phyloP scores from a whole-genome alignment of 2,113 vertebrate genomes.

The Tricholaema leucomelas region DNA sequence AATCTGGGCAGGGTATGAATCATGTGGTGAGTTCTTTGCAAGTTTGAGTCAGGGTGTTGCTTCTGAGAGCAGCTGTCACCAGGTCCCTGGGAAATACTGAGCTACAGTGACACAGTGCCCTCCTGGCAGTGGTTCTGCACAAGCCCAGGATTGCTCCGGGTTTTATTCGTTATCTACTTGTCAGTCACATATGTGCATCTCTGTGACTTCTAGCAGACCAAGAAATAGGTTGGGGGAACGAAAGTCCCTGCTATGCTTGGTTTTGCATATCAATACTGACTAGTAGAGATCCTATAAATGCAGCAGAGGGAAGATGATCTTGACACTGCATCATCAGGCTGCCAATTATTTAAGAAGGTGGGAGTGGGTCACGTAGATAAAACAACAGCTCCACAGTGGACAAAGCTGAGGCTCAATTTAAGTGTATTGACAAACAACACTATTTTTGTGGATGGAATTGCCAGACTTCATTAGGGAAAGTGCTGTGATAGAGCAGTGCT shows the following conservation, averaged over 20 bases:
- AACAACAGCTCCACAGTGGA: not conserved
- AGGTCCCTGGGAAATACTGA: not conserved
- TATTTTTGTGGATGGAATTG: not conserved
- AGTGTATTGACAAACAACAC: not conserved
- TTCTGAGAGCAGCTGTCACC: slow-evolving; percentile 16
- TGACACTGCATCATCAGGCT: not conserved
- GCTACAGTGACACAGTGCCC: not conserved
- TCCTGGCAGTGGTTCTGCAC: not conserved
- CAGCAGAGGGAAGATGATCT: not conserved
- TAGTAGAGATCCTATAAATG: not conserved
- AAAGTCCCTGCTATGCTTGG: not conserved
- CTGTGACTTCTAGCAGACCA: not conserved
- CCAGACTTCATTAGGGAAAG: not conserved
- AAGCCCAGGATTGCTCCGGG: not conserved
- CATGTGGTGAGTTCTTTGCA: not conserved
- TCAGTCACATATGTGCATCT: not conserved
- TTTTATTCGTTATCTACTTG: not conserved
- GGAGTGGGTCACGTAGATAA: not conserved
- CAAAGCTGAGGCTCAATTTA: not conserved
- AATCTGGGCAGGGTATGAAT: slow-evolving; percentile 6
- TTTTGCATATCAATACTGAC: not conserved
- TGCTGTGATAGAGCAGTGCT: fast-evolving
- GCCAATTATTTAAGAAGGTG: not conserved
- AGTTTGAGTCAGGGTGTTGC: slow-evolving; percentile 10
- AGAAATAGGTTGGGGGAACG: not conserved